Evolutionary conservation across 2,797 vertebrate genomes (phyloP), one percentile per base, ranked within the genome.

Genomic region (Sylvia borin): DNA sequence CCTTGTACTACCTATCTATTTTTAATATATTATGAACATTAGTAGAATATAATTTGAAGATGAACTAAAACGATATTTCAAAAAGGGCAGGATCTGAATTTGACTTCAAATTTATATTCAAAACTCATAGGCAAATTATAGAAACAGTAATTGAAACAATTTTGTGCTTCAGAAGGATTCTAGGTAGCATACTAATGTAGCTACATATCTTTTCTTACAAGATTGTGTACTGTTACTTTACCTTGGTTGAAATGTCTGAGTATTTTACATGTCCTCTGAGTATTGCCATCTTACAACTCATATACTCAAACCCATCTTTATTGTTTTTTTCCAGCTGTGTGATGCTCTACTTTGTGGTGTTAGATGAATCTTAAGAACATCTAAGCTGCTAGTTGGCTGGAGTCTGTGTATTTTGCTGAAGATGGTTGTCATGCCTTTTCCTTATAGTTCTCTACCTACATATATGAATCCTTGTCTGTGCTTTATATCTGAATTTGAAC

Each of bases 311-410:
- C 14, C 9, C 8, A 32, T 64, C 18, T 48, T 88, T 40, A 12
- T 3, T n/a, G 34, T 0, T 4, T 26, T 64, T 43, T 43, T 26
- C 38, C 6, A 32, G 36, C n/a, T 78, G 3, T n/a, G 13, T 61
- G 25, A 4, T 88, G 27, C 22, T 80, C 9, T 92, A 7, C 42
- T 68, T 81, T 66, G 18, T 75, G 71, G 14, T 82, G 21, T 85
- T 77, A 17, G 17, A 77, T 34, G 21, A 61, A 54, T 60, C 16
- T 54, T 90, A 66, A 64, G 54, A 72, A 27, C 55, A 50, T 27
- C 25, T 36, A 38, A 71, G 38, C 34, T 77, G 13, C 38, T 71
- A 8, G 20, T 27, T 73, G 55, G 13, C 36, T 86, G 65, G 5
- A 55, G 29, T 25, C 15, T 14, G 5, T 80, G 51, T 62, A 7